Conservation (phyloP, 2,113 vertebrate genomes). For the Pygoscelis antarcticus region DNA sequence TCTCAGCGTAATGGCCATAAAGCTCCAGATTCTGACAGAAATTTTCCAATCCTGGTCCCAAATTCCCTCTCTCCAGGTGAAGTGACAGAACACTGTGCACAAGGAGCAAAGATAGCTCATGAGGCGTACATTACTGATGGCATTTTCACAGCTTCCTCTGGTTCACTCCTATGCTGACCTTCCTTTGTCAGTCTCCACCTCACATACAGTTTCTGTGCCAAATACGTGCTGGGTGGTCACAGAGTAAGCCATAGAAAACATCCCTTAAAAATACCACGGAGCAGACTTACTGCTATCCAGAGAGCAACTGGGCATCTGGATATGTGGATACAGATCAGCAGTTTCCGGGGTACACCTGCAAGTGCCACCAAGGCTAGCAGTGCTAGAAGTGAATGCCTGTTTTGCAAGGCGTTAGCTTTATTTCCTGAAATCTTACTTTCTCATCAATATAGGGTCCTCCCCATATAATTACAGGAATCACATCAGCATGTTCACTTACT, state of each 20-base stretch:
- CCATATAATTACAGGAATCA: background rate
- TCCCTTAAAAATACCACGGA: background rate
- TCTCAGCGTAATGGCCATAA: constrained; percentile 85
- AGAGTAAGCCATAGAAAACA: background rate
- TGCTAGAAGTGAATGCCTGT: background rate
- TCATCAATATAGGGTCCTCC: background rate
- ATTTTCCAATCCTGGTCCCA: constrained; percentile 80
- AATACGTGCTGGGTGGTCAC: background rate
- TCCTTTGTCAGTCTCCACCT: background rate
- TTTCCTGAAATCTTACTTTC: background rate
- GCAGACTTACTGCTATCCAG: background rate
- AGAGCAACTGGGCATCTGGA: background rate
- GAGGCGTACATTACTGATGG: background rate
- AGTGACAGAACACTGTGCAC: constrained; percentile 78
- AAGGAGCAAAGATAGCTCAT: background rate
- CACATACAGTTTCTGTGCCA: background rate
- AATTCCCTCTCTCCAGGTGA: constrained; percentile 80
- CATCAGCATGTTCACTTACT: constrained; percentile 80
- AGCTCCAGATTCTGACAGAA: constrained; percentile 82
- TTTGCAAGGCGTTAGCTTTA: background rate
- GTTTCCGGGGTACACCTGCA: background rate
- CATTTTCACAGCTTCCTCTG: background rate
- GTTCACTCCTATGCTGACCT: background rate
- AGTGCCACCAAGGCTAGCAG: background rate
- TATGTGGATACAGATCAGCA: background rate